These are phyloP conservation scores for Smutsia temminckii DNA, from an alignment of 2,797 vertebrate species.

Conservation along the genomic window DNA sequence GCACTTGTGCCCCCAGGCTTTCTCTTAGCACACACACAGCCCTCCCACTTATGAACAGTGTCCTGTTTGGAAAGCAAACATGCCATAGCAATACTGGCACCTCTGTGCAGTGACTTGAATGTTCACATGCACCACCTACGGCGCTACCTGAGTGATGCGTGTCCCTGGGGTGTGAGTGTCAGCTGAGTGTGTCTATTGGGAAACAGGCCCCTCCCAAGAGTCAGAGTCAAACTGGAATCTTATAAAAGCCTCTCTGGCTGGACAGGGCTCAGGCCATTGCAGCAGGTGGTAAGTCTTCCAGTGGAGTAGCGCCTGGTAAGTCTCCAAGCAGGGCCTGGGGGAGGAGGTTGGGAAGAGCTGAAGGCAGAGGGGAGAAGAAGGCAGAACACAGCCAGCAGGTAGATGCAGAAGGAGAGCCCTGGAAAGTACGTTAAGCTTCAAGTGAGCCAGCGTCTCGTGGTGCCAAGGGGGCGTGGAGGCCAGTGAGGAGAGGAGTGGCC, in stretches of 20 bases:
- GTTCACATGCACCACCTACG: slow-evolving; percentile 74
- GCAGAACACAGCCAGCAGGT: background rate
- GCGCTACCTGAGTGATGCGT: slow-evolving; percentile 71
- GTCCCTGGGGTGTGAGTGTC: slow-evolving; percentile 66
- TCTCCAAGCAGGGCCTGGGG: background rate
- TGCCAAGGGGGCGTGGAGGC: background rate
- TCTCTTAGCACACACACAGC: background rate
- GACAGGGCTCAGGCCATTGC: slow-evolving; percentile 50
- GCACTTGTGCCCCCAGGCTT: background rate
- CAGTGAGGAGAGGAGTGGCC: fast-evolving
- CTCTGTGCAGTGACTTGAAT: slow-evolving; percentile 67
- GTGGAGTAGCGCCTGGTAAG: slow-evolving; percentile 59
- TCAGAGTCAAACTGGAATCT: background rate
- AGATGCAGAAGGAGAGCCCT: background rate
- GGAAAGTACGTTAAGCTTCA: background rate
- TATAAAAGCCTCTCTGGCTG: slow-evolving; percentile 72
- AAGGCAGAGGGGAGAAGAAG: background rate
- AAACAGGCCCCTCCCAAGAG: slow-evolving; percentile 67
- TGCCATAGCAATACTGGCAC: slow-evolving; percentile 67
- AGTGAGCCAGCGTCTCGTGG: background rate
- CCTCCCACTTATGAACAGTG: slow-evolving; percentile 35
- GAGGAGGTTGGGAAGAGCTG: background rate
- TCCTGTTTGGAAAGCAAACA: slow-evolving; percentile 76
- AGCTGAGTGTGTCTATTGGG: slow-evolving; percentile 65
- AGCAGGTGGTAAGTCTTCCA: slow-evolving; percentile 30